Conservation (phyloP, 2,113 vertebrate genomes). For the Pteruthius melanotis region DNA sequence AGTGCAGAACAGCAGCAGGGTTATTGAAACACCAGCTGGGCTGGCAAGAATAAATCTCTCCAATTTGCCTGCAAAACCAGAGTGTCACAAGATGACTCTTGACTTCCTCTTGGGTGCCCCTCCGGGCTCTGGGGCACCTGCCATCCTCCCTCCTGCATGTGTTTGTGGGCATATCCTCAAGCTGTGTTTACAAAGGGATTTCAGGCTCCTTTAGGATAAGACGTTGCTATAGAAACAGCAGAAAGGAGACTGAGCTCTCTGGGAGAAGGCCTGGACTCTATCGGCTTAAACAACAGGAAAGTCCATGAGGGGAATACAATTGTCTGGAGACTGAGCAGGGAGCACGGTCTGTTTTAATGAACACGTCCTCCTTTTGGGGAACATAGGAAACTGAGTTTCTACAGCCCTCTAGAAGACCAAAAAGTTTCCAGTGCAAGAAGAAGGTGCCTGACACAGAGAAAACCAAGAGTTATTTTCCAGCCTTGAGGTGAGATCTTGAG, state of each 20-base stretch:
- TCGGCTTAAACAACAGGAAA: not conserved
- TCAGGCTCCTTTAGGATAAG: constrained; percentile 40
- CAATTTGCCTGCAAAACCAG: not conserved
- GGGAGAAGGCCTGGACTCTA: not conserved
- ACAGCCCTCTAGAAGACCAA: not conserved
- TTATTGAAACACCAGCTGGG: constrained; percentile 27
- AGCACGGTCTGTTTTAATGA: not conserved
- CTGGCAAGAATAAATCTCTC: constrained; percentile 1
- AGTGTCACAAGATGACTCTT: not conserved
- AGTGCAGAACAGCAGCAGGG: not conserved
- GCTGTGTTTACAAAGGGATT: constrained; percentile 48
- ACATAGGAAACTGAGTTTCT: not conserved
- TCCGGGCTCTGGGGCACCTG: constrained; percentile 11
- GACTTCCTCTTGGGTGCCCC: not conserved
- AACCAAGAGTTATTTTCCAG: not conserved
- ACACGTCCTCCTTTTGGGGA: not conserved
- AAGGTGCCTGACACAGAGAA: not conserved
- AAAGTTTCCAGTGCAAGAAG: not conserved
- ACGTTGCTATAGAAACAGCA: constrained; percentile 59
- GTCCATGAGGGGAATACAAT: not conserved
- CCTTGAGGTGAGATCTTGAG: not conserved
- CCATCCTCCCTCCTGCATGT: not conserved
- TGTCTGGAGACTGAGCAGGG: not conserved
- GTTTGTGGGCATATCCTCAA: constrained; percentile 36
- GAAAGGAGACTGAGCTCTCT: constrained; percentile 1